Conservation (phyloP, 2,888 invertebrate genomes). For the Phaonia tiefii region DNA sequence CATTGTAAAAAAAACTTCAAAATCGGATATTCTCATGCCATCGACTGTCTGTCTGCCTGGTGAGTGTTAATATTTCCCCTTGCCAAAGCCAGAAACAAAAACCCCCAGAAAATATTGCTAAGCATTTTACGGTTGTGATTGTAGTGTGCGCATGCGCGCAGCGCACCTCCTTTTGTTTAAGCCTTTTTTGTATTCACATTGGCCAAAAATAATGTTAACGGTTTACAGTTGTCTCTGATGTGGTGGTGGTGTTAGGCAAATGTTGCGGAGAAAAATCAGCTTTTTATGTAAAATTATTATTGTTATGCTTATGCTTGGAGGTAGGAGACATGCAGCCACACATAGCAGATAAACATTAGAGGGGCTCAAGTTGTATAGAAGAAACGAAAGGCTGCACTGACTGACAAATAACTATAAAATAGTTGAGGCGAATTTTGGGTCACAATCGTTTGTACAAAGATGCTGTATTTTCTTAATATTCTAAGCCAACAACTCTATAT, state of each 20-base stretch:
- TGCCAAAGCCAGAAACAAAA: neutral
- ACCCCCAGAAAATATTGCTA: slow-evolving; percentile 16
- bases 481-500: too few species aligned
- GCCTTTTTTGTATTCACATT: neutral
- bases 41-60: neutral
- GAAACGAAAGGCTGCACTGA: too few species aligned
- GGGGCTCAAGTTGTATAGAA: too few species aligned
- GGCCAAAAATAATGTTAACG: slow-evolving; percentile 32
- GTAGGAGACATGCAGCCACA: slow-evolving; percentile 5
- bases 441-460: too few species aligned
- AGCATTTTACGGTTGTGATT: slow-evolving; percentile 7
- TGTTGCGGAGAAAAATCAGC: slow-evolving; percentile 12
- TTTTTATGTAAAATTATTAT: slow-evolving; percentile 52
- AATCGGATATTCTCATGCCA: slow-evolving; percentile 37
- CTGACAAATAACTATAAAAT: too few species aligned
- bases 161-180: neutral
- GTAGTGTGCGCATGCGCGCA: neutral
- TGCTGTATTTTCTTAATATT: too few species aligned
- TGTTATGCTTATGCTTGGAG: slow-evolving; percentile 29
- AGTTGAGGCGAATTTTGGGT: too few species aligned
- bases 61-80: neutral
- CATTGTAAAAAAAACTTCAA: slow-evolving; percentile 37
- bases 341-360: neutral
- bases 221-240: slow-evolving; percentile 17
- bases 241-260: slow-evolving; percentile 3